These are phyloP conservation scores for Sinotaia quadrata DNA, from an alignment of 2,888 invertebrate species.

Conservation along the genomic window DNA sequence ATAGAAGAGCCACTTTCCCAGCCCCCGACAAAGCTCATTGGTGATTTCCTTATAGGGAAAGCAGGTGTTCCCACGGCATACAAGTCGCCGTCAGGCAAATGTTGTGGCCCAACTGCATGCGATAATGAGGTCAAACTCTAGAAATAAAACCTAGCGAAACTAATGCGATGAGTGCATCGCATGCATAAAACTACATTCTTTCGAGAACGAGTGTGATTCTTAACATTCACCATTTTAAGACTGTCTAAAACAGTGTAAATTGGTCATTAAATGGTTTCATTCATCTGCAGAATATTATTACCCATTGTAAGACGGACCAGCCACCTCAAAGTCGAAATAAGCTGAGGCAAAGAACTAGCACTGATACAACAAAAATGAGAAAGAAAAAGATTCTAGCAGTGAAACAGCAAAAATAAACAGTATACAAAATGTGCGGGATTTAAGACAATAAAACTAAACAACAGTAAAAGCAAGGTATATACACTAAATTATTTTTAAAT, in stretches of 20 bases:
- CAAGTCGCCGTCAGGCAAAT: slow-evolving; percentile 27
- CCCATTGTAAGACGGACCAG: slow-evolving; percentile 18
- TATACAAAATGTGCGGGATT: too few relatives aligned
- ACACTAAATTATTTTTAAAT: too few relatives aligned
- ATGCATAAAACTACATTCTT: neutral
- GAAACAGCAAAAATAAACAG: too few relatives aligned
- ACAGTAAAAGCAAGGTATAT: too few relatives aligned
- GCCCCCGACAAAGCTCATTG: slow-evolving; percentile 57
- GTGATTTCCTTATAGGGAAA: slow-evolving; percentile 64
- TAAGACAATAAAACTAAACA: too few relatives aligned
- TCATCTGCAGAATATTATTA: slow-evolving; percentile 20
- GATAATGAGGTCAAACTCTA: slow-evolving; percentile 19
- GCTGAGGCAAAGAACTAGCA: slow-evolving; percentile 12
- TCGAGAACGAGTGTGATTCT: neutral
- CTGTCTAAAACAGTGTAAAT: neutral
- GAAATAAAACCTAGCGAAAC: neutral
- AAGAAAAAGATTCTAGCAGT: too few relatives aligned
- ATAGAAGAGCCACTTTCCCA: slow-evolving; percentile 53
- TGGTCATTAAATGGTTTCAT: slow-evolving; percentile 18
- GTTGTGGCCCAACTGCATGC: slow-evolving; percentile 19
- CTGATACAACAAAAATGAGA: too few relatives aligned
- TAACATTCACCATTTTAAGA: neutral
- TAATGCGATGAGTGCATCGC: slow-evolving; percentile 6
- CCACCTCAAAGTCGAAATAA: slow-evolving; percentile 4
- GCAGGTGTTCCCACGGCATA: slow-evolving; percentile 68